These are phyloP conservation scores for Arrhopalites spinosus DNA, from an alignment of 2,888 invertebrate species.

Conservation along the genomic window DNA sequence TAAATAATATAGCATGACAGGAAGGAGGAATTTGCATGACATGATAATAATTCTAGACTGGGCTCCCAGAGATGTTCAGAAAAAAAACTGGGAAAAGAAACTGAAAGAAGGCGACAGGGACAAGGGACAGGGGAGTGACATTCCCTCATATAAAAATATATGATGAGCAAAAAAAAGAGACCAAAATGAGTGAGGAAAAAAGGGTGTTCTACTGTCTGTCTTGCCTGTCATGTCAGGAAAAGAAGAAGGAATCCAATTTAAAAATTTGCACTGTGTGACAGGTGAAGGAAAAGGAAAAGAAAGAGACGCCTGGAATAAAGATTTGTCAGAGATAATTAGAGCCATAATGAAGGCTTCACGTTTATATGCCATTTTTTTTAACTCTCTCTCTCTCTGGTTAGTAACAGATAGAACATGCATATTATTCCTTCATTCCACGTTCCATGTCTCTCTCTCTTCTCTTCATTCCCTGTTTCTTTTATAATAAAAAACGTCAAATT, in stretches of 20 bases:
- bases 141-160: not conserved
- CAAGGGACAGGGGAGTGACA: not conserved
- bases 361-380: constrained; percentile 29
- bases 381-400: not conserved
- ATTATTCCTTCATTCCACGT: constrained; percentile 7
- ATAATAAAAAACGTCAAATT: not conserved
- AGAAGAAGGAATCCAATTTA: constrained; percentile 56
- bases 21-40: too few species aligned
- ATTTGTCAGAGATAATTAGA: constrained; percentile 62
- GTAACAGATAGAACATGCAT: not conserved
- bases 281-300: constrained; percentile 46
- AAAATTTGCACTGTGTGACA: constrained; percentile 56
- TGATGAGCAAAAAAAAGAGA: not conserved
- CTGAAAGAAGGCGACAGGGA: too few species aligned
- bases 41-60: too few species aligned
- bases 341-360: constrained; percentile 59
- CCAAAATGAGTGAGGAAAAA: constrained; percentile 8
- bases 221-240: constrained; percentile 19
- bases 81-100: too few species aligned
- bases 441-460: not conserved
- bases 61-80: too few species aligned
- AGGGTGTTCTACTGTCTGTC: constrained; percentile 38
- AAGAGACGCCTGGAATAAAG: constrained; percentile 56
- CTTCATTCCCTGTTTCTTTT: not conserved
- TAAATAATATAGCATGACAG: too few species aligned